Base-by-base conservation (phyloP, 1,140 invertebrate species). In the Coelopa frigida region DNA sequence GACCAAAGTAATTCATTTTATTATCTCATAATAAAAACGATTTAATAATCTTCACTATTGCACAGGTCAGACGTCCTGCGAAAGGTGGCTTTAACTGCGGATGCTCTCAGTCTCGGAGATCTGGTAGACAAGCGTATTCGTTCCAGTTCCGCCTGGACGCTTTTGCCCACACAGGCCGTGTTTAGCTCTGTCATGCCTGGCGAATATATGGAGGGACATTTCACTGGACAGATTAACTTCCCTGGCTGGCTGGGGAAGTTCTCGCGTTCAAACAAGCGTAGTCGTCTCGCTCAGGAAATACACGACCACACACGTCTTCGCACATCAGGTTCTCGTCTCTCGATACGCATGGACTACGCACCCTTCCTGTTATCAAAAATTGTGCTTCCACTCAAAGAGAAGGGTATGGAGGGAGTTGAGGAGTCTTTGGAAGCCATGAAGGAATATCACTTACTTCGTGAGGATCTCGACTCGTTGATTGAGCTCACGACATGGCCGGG, bases 191-290 rank as follows among this genome's bases (percentile, higher is more conserved):
- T 96, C 17, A 74, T 98, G 35, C 96, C 96, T 1, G 89, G 94
- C 0, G 78, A 85, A 54, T 72, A 81, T 23, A 80, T 98, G 78
- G 77, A 82, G 27, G 94, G 95, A 2, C 74, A 83, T 58, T 70
- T 94, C 17, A 72, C 72, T 3, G 77, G 77, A 0, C 83, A 87
- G 73, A 86, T 95, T 8, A 80, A 87, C 56, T 99, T 99, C 72
- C 95, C 97, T 4, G 68, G 77, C 15, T 99, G 94, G 94, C 79
- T 99, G 23, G 97, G 96, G 0, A 93, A 94, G 70, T 92, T 95
- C 75, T 98, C 94, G 0, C 83, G 77, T 41, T 75, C 78, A 40
- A 82, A 72, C 51, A 96, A 96, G 73, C 79, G 87, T 58, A 78
- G 86, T 29, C 72, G 94, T 22, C 72, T 95, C n/a, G 70, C 84